Evolutionary conservation across 2,888 invertebrate species (phyloP), one percentile per base, ranked within the genome.

Genomic region (Rhingia rostrata): DNA sequence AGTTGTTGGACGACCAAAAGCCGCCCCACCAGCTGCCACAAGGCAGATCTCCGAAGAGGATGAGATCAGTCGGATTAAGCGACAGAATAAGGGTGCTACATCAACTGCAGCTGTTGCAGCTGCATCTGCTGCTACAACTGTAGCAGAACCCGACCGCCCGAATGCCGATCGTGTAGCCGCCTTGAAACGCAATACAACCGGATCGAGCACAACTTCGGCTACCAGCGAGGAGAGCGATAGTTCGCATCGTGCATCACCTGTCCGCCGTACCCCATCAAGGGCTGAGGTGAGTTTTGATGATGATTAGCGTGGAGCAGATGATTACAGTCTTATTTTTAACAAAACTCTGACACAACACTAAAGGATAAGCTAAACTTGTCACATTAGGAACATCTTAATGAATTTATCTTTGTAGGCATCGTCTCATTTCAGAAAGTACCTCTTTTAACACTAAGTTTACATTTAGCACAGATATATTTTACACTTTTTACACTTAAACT

Each of bases 1-100:
- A 7, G 92, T 93, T 70, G 93, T 92, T 86, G 92, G 92, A 32
- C 91, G 92, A 89, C 89, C 92, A 88, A 89, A 90, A 89, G 91
- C 91, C 61, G 92, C 93, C 63, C 92, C 92, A 6, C 92, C 93
- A 51, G 93, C 94, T n/a, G 93, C 96, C 7, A 94, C 94, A 60
- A 93, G 96, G 81, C 97, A 97, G 91, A 93, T 95, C 86, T 96
- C 96, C 90, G 97, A 97, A 92, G 97, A 97, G 88, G 97, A 97
- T 89, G 98, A 98, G 91, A 97, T 97, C 85, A 93, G 96, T 7
- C 94, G 95, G 88, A 95, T 96, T 86, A 97, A 97, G 92, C 95
- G 96, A 89, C 96, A 96, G 92, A 97, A 96, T 89, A 97, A 97
- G 91, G 94, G 93, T 73, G 94, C 95, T 22, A 93, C 94, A 32